Evolutionary conservation across 2,888 invertebrate genomes (phyloP).

Genomic region (Morpho helenor): DNA sequence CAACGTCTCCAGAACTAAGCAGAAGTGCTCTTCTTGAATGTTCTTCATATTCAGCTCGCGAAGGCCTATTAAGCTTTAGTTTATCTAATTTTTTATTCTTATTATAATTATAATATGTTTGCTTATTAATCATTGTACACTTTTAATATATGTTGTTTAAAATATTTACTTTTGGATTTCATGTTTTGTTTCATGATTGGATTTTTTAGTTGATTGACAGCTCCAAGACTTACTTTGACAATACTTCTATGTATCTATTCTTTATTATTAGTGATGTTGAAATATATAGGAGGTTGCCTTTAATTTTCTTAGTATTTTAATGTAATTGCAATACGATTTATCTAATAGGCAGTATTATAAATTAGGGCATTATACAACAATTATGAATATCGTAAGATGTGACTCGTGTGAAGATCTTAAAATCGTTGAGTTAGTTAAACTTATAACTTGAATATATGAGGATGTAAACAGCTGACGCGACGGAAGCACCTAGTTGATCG

Average conservation of each 20-base stretch:
- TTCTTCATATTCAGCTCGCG: constrained; percentile 8
- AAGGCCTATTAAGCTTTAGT: constrained; percentile 11
- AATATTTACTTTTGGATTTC: constrained; percentile 18
- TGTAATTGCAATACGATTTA: too few relatives aligned
- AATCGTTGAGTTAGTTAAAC: constrained; percentile 4
- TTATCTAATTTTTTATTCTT: constrained; percentile 10
- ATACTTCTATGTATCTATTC: not conserved
- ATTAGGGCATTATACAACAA: too few relatives aligned
- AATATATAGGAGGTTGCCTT: too few relatives aligned
- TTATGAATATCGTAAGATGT: too few relatives aligned
- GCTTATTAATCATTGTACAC: constrained; percentile 29
- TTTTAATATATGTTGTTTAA: not conserved
- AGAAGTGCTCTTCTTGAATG: constrained; percentile 25
- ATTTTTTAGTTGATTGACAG: constrained; percentile 18
- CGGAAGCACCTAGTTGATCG: constrained; percentile 75
- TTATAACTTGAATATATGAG: constrained; percentile 14
- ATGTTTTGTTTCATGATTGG: too few relatives aligned
- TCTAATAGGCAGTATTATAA: too few relatives aligned
- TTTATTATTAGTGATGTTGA: not conserved
- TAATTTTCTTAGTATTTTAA: too few relatives aligned
- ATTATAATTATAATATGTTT: constrained; percentile 23
- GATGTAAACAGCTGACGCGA: constrained; percentile 57
- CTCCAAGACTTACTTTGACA: constrained; percentile 11
- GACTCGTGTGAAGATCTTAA: constrained; percentile 1
- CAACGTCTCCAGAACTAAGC: constrained; percentile 33